phyloP scores from a whole-genome alignment of 2,113 vertebrate genomes.

The Ammodytes dubius region DNA sequence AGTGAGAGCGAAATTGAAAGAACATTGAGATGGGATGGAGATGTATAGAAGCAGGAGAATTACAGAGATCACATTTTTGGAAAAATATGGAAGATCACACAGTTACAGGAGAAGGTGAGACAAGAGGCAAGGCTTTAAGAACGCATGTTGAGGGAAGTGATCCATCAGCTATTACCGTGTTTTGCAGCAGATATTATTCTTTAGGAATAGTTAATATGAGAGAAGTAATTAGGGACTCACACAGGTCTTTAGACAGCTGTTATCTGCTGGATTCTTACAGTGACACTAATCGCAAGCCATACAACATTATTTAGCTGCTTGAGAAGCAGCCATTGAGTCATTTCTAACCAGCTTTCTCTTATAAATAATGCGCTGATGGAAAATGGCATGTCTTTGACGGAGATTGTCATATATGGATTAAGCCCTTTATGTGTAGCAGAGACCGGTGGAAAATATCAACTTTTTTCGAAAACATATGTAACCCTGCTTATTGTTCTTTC shows the following conservation, averaged over 20 bases:
- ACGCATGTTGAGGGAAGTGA: background rate
- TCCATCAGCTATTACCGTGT: background rate
- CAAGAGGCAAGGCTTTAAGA: background rate
- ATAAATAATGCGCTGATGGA: conserved; percentile 1
- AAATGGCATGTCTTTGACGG: conserved; percentile 34
- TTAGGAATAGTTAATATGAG: conserved; percentile 31
- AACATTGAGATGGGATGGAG: background rate
- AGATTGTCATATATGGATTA: conserved; percentile 36
- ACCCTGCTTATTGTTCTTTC: conserved; percentile 16
- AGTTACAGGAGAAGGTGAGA: background rate
- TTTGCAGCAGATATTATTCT: conserved; percentile 30
- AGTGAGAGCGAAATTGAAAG: background rate
- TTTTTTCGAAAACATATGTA: conserved; percentile 18
- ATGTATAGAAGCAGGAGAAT: background rate
- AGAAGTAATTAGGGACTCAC: conserved; percentile 23
- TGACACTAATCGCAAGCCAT: conserved; percentile 12
- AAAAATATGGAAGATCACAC: too few relatives aligned
- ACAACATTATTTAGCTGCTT: conserved; percentile 30
- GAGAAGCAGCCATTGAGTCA: conserved; percentile 29
- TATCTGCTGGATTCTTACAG: conserved; percentile 17
- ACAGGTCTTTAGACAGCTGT: conserved; percentile 23
- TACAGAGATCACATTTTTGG: background rate
- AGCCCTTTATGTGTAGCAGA: conserved; percentile 8
- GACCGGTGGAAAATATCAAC: background rate
- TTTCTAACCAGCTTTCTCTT: conserved; percentile 21